These are phyloP conservation scores for Podabrus alpinus DNA, from an alignment of 2,888 invertebrate genomes.

Conservation along the genomic window DNA sequence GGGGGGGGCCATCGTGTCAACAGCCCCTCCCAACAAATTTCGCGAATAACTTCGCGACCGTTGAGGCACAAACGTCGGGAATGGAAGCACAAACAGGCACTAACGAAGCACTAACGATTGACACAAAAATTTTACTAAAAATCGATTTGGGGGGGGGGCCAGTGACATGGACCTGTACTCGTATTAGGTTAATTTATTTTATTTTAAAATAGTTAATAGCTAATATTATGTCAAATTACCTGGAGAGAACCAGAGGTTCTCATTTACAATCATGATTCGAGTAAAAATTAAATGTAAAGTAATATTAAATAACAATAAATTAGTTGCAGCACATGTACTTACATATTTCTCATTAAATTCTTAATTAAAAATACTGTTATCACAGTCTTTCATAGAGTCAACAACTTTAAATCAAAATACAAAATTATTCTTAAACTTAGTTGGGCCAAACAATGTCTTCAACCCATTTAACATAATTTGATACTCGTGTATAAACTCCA, in stretches of 20 bases:
- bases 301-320: neutral
- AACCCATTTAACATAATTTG: slow-evolving; percentile 56
- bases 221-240: neutral
- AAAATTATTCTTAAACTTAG: neutral
- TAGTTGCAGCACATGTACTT: neutral
- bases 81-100: too few species aligned
- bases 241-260: too few species aligned
- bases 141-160: too few species aligned
- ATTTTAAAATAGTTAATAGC: neutral
- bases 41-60: too few species aligned
- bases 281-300: neutral
- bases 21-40: too few species aligned
- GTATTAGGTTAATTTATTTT: neutral
- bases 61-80: too few species aligned
- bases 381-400: neutral
- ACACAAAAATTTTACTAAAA: too few species aligned
- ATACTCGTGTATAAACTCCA: slow-evolving; percentile 56
- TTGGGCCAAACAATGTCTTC: slow-evolving; percentile 55
- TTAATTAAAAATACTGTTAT: neutral
- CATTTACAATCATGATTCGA: neutral
- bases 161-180: too few species aligned
- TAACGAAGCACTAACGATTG: too few species aligned
- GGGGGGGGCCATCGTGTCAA: too few species aligned
- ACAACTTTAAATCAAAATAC: too few species aligned
- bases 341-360: neutral